Conservation (phyloP, 2,113 vertebrate species). For the Hyla sarda region DNA sequence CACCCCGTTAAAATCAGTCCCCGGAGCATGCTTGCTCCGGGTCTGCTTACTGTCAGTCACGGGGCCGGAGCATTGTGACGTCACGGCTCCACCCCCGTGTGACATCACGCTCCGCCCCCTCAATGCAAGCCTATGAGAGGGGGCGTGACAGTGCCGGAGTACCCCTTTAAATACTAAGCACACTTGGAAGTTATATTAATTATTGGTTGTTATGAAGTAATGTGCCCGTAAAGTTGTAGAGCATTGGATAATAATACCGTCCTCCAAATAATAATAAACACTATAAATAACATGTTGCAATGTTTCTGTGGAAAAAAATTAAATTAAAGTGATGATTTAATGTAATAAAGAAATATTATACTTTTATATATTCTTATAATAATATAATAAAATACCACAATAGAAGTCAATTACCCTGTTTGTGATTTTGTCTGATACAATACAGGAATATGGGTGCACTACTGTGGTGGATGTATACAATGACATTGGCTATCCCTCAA, state of each 20-base stretch:
- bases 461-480: too few species aligned
- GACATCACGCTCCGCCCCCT: too few species aligned
- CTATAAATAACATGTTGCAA: neutral
- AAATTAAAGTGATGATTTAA: neutral
- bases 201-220: neutral
- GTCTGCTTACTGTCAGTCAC: too few species aligned
- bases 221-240: neutral
- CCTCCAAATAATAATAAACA: neutral
- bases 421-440: neutral
- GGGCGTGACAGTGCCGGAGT: too few species aligned
- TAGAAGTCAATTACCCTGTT: neutral
- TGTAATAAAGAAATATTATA: neutral
- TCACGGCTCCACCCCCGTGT: too few species aligned
- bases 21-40: too few species aligned
- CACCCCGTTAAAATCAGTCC: too few species aligned
- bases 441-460: too few species aligned
- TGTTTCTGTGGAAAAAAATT: neutral
- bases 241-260: neutral
- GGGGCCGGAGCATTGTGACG: too few species aligned
- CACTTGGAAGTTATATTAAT: neutral
- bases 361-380: too few species aligned
- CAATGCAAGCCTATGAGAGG: too few species aligned
- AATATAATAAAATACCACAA: neutral
- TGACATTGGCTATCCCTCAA: too few species aligned
- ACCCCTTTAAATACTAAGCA: neutral